Conservation (phyloP, 2,888 invertebrate species). For the Graphium colonna region DNA sequence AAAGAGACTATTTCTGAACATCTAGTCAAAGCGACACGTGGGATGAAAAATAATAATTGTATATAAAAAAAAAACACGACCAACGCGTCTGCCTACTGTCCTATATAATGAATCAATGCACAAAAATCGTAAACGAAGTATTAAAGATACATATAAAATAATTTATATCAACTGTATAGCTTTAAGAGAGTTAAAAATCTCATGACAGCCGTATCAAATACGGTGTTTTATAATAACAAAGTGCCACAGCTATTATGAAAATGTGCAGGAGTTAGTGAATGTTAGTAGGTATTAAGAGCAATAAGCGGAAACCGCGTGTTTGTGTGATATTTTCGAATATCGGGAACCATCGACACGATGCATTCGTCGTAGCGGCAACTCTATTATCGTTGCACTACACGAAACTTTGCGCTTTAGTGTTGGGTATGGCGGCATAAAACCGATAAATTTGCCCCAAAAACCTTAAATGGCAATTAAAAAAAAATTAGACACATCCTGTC, state of each 20-base stretch:
- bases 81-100: slow-evolving; percentile 36
- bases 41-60: slow-evolving; percentile 38
- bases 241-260: slow-evolving; percentile 56
- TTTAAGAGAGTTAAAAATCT: slow-evolving; percentile 63
- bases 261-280: slow-evolving; percentile 24
- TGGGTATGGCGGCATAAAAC: too few relatives aligned
- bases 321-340: slow-evolving; percentile 19
- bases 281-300: slow-evolving; percentile 15
- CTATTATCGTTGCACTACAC: slow-evolving; percentile 5
- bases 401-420: not conserved
- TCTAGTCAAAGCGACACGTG: slow-evolving; percentile 57
- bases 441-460: too few relatives aligned
- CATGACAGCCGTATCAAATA: slow-evolving; percentile 68
- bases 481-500: too few relatives aligned
- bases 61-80: slow-evolving; percentile 42
- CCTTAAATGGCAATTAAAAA: not conserved
- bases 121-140: slow-evolving; percentile 55
- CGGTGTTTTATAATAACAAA: slow-evolving; percentile 52
- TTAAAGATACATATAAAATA: slow-evolving; percentile 64
- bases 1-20: slow-evolving; percentile 34
- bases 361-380: slow-evolving; percentile 11
- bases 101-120: slow-evolving; percentile 52
- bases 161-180: slow-evolving; percentile 66
- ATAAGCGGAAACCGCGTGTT: slow-evolving; percentile 16
- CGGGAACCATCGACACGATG: not conserved